Percentiles rank a stretch among this genome's conserved stretches.
Evolutionary conservation across 2,797 vertebrate species (phyloP).

Genomic region (Pantherophis vulpinus): DNA sequence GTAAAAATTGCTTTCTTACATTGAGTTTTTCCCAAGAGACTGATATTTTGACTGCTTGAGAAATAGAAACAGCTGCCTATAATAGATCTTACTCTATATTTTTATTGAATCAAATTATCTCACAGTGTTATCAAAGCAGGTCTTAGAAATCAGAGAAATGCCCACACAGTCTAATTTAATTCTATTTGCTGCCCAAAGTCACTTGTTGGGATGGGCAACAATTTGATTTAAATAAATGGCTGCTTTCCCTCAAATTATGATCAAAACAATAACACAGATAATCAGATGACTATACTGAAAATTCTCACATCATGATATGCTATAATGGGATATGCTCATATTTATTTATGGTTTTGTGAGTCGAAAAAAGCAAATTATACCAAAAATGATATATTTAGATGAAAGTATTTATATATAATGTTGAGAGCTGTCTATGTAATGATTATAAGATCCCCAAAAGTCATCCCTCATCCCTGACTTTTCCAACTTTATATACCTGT

Average conservation of each 20-base stretch:
- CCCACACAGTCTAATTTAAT: not conserved
- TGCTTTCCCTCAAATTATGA: not conserved
- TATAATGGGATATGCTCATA: not conserved
- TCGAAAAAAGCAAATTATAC: not conserved
- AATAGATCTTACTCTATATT: not conserved
- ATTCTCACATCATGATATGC: not conserved
- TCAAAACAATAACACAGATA: not conserved
- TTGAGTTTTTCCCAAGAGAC: not conserved
- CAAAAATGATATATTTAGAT: not conserved
- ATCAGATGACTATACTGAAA: not conserved
- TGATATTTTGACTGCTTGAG: not conserved
- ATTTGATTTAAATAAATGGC: not conserved
- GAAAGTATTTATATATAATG: not conserved
- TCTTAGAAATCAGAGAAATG: not conserved
- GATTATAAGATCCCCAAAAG: not conserved
- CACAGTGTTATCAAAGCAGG: not conserved
- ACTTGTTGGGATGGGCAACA: not conserved
- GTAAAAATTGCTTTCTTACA: not conserved
- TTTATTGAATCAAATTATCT: not conserved
- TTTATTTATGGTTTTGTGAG: not conserved
- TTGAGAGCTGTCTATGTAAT: not conserved
- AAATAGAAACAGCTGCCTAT: not conserved
- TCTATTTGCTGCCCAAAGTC: not conserved
- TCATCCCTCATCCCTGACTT: not conserved
- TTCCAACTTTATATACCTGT: not conserved